Base-by-base conservation (phyloP, 1,140 invertebrate genomes). In the Drosophila kanapiae region DNA sequence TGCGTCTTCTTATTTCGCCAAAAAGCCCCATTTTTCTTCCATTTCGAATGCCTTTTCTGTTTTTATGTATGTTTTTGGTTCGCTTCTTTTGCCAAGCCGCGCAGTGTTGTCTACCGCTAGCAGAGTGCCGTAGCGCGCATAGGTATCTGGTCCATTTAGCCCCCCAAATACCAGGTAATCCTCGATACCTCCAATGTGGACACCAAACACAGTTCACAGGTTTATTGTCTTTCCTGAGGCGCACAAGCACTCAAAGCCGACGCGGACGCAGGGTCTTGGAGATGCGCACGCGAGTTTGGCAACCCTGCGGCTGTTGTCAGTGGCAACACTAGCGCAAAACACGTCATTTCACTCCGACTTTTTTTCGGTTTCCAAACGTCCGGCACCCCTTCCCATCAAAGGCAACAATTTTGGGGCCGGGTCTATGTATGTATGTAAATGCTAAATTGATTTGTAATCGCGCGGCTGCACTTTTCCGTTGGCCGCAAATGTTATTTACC, bases 261-360 rank as follows among this genome's bases (percentile, higher is more conserved):
- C 11, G 16, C 11, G 18, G 27, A 35, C 35, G 9, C 14, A 13
- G 23, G 23, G 16, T 47, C 37, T 37, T 40, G 18, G 5, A 38
- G 23, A 37, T 38, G 35, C 23, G 10, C n/a, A 23, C 54, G 9
- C 42, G 7, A 56, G 48, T 59, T 59, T 69, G 75, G 48, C 75
- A 78, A 47, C 75, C 56, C 74, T 78, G 40, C 27, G 48, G 49
- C 74, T 69, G 75, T 78, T 78, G 75, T 78, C 75, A 78, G 75
- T 78, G 75, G 75, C 75, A 78, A 78, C 75, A 78, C 75, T 69
- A 78, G 49, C 43, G 75, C 75, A 78, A 78, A 78, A 78, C 75
- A 78, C 75, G 75, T 78, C 75, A 78, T 78, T 78, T 78, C 67
- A 57, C 71, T 49, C 27, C 11, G 59, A 35, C 38, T 58, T 76